Conservation (phyloP, 2,113 vertebrate genomes). For the Podarcis cretensis region DNA sequence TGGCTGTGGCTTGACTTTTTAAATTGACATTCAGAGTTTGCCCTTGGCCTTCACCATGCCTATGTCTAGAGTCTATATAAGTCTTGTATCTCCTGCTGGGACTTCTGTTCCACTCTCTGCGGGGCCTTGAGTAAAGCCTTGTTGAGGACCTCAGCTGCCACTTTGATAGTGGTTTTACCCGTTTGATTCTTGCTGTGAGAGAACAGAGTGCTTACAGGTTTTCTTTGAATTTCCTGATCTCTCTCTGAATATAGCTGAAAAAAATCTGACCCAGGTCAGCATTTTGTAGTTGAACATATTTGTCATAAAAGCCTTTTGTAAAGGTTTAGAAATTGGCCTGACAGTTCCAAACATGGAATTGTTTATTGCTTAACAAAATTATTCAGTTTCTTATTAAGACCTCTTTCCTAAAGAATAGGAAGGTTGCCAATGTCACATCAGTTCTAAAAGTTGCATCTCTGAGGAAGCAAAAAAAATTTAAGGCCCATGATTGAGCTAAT, state of each 20-base stretch:
- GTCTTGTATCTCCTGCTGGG: slow-evolving; percentile 72
- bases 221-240: slow-evolving; percentile 74
- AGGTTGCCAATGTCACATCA: too few relatives aligned
- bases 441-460: too few relatives aligned
- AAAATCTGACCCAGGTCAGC: slow-evolving; percentile 60
- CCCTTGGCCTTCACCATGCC: slow-evolving; percentile 62
- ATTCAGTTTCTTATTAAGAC: background rate
- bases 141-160: slow-evolving; percentile 73
- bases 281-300: slow-evolving; percentile 62
- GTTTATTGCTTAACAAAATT: background rate
- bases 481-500: background rate
- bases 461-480: too few relatives aligned
- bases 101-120: slow-evolving; percentile 68
- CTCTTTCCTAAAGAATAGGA: background rate
- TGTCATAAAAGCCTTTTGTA: slow-evolving; percentile 27
- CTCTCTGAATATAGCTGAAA: slow-evolving; percentile 72
- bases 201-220: slow-evolving; percentile 74
- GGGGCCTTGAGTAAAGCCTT: slow-evolving; percentile 47
- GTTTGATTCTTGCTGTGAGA: slow-evolving; percentile 78
- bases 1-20: slow-evolving; percentile 74
- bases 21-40: slow-evolving; percentile 47
- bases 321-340: slow-evolving; percentile 50
- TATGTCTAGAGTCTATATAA: slow-evolving; percentile 37
- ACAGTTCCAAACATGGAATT: background rate
- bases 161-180: slow-evolving; percentile 76